Evolutionary conservation across 53 echinoderm and acorn worm genomes (phyloP).

Genomic region (Actinopyga echinites): DNA sequence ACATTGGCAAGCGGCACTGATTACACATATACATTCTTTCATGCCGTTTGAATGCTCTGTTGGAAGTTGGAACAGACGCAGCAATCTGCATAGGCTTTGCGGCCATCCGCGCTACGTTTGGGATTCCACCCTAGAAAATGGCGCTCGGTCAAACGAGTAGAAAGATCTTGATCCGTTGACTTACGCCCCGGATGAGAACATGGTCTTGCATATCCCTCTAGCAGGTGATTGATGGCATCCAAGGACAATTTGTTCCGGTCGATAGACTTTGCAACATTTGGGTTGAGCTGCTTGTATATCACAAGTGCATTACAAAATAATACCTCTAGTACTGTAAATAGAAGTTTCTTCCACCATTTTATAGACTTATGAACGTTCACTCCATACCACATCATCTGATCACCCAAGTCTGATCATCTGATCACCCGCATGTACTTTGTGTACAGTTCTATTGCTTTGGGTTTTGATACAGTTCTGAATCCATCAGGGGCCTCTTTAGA

Average conservation of each 20-base stretch:
- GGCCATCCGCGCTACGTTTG: neutral
- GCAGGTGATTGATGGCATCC: neutral
- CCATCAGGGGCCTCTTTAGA: neutral
- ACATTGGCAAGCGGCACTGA: conserved; percentile 15
- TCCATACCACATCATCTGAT: conserved; percentile 15
- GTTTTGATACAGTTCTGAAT: neutral
- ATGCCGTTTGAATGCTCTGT: conserved; percentile 8
- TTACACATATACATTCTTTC: neutral
- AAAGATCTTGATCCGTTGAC: neutral
- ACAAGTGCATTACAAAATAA: conserved; percentile 14
- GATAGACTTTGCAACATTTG: neutral
- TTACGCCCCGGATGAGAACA: neutral
- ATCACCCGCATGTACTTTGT: conserved; percentile 19
- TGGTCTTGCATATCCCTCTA: neutral
- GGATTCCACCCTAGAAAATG: neutral
- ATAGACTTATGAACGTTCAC: neutral
- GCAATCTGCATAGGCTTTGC: neutral
- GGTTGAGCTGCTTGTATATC: conserved; percentile 24
- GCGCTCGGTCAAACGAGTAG: neutral
- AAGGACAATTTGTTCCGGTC: neutral
- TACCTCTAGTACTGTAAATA: neutral
- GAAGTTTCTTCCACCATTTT: conserved; percentile 15
- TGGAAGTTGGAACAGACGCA: neutral
- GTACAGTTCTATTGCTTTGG: neutral
- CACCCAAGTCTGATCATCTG: neutral